phyloP scores from a whole-genome alignment of 2,113 vertebrate species.

The Phylloscopus whistleri region DNA sequence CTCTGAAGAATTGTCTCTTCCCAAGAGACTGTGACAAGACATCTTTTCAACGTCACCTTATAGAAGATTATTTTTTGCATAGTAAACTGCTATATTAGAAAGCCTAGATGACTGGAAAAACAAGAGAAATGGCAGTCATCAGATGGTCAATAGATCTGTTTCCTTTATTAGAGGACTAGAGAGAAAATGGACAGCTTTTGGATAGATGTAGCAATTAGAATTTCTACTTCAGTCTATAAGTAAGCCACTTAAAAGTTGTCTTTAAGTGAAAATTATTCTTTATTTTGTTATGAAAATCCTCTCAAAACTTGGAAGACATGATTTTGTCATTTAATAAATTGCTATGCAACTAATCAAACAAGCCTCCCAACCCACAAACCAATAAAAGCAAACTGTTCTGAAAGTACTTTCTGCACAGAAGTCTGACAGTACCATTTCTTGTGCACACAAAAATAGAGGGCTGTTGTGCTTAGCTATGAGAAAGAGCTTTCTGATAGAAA shows the following conservation, averaged over 20 bases:
- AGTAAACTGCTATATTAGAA: not conserved
- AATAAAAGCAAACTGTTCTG: not conserved
- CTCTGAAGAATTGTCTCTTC: not conserved
- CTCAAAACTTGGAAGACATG: not conserved
- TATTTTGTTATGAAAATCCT: not conserved
- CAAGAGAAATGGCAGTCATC: not conserved
- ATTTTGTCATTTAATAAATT: not conserved
- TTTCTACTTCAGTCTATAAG: not conserved
- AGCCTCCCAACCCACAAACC: not conserved
- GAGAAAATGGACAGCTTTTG: not conserved
- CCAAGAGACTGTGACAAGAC: not conserved
- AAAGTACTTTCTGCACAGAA: not conserved
- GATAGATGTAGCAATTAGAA: not conserved
- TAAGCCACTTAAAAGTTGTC: not conserved
- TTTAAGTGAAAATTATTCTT: not conserved
- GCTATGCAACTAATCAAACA: not conserved
- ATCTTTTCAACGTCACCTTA: not conserved
- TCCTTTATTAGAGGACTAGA: not conserved
- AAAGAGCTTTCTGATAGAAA: not conserved
- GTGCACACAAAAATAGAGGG: not conserved
- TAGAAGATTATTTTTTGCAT: not conserved
- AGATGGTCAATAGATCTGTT: not conserved
- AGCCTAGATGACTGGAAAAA: not conserved
- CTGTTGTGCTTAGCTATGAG: not conserved
- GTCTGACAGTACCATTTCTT: not conserved